Base-by-base conservation (phyloP, 2,113 vertebrate species). In the Oryzias woworae region DNA sequence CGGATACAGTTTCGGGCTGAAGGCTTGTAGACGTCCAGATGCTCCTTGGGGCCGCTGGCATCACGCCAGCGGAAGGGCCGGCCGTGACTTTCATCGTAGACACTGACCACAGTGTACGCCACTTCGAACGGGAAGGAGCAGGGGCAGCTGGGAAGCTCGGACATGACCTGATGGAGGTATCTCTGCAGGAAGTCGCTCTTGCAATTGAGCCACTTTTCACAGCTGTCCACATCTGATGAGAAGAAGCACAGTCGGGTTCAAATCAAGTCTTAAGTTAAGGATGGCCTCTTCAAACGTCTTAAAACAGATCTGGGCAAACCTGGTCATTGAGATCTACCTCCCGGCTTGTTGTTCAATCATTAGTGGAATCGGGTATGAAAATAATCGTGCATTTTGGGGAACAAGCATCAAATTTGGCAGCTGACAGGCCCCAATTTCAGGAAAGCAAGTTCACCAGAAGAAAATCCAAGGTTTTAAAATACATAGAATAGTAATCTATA, bases 191-290 rank as follows among this genome's bases (percentile, higher is more conserved):
- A 96, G 53, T 96, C 94, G 0, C 94, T 96, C 82, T 95, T 96
- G 85, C 96, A 96, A 81, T 92, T 95, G 50, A 98, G 88, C 95
- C 95, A 98, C 81, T 96, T 96, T 77, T 98, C 96, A 71, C 96
- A 97, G 88, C 93, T 95, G 92, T 98, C 95, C 51, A 93, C 90
- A 71, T 95, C 95, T 96, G 57, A 22, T 14, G 42, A 56, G 53
- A 43, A 52, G 51, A 55, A 62, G 12, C 4, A 70, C 8, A 58
- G 20, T 14, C n/a, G 59, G 28, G 17, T 17, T 57, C 13, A 71
- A 55, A 10, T 10, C 36, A 10, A 7, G 22, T 44, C 46, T 31
- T 54, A 22, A 5, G n/a, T 36, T 10, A 36, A 28, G 26, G 1
- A 5, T 28, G 26, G 20, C 20, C 20, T 26, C 26, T 26, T 4